A percentile compares a stretch with the other conserved stretches of the same genome.
Conservation (phyloP, 2,888 invertebrate genomes). For the Vesta saturnalis region DNA sequence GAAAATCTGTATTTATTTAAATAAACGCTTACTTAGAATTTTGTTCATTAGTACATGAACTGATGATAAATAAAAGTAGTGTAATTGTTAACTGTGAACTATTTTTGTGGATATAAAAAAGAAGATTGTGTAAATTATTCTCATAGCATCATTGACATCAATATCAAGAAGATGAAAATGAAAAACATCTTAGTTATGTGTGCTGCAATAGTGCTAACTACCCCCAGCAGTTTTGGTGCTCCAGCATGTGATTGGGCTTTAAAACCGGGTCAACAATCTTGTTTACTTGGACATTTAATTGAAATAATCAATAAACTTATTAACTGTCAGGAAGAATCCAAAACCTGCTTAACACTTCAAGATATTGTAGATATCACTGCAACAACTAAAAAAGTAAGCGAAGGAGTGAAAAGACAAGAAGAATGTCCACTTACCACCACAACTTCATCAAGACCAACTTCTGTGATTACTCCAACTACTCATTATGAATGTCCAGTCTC, state of each 20-base stretch:
- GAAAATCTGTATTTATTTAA: neutral
- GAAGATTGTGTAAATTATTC: neutral
- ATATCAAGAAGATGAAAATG: neutral
- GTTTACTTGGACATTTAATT: slow-evolving; percentile 26
- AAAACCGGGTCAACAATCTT: slow-evolving; percentile 19
- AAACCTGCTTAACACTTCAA: neutral
- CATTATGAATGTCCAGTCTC: neutral
- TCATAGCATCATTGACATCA: neutral
- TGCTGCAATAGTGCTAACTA: neutral
- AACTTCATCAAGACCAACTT: neutral
- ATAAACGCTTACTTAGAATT: neutral
- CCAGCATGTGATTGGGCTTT: slow-evolving; percentile 20
- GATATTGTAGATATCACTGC: neutral
- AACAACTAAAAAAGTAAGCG: neutral
- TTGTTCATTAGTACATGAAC: neutral
- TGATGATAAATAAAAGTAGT: neutral
- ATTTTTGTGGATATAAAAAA: neutral
- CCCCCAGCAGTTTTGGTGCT: neutral
- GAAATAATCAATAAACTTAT: slow-evolving; percentile 23
- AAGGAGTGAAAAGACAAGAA: neutral
- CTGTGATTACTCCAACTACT: too few species aligned
- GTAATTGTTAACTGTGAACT: neutral
- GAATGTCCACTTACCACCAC: neutral
- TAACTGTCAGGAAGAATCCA: slow-evolving; percentile 10
- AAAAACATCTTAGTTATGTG: neutral